These are phyloP conservation scores for Podarcis siculus DNA, from an alignment of 2,797 vertebrate genomes.

Conservation along the genomic window DNA sequence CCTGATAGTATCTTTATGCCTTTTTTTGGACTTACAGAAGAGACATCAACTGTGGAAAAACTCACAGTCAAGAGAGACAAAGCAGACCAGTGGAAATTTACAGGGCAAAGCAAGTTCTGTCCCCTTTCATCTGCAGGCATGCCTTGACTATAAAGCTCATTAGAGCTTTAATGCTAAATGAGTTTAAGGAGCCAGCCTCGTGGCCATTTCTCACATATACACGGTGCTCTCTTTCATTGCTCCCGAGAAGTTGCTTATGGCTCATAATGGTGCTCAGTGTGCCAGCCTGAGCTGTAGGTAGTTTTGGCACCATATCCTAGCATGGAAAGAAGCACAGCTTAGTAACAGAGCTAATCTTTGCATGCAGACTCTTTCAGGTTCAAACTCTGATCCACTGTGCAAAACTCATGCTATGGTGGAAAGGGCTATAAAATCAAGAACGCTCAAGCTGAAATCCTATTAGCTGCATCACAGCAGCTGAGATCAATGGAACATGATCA, in stretches of 20 bases:
- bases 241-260: background rate
- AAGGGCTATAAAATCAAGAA: background rate
- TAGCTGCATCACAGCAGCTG: background rate
- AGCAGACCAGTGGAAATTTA: conserved; percentile 66
- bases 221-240: background rate
- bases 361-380: background rate
- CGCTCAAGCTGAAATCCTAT: background rate
- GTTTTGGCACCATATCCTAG: background rate
- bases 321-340: background rate
- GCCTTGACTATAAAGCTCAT: background rate
- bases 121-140: background rate
- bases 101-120: conserved; percentile 47
- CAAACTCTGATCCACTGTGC: background rate
- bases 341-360: background rate
- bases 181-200: background rate
- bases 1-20: conserved; percentile 43
- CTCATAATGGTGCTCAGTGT: background rate
- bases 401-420: background rate
- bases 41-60: conserved; percentile 45
- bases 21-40: conserved; percentile 32
- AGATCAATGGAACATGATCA: background rate
- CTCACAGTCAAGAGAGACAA: conserved; percentile 45
- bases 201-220: background rate
- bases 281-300: background rate
- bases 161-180: background rate